Evolutionary conservation across 2,888 invertebrate species (phyloP).

Genomic region (Didymodactylos carnosus): DNA sequence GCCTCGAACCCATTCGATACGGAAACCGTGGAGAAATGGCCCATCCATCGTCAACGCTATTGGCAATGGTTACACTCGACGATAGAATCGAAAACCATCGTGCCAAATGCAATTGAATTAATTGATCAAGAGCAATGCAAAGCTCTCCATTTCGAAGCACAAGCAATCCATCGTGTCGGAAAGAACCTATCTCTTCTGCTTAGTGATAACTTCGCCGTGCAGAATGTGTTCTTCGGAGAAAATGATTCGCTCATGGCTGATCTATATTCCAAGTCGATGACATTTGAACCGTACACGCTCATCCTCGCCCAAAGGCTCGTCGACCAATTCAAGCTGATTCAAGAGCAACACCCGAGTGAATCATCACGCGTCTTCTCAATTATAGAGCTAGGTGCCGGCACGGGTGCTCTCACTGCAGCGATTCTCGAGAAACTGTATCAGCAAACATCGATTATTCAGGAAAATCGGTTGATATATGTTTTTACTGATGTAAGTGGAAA

Average conservation of each 20-base stretch:
- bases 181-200: not conserved
- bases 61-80: not conserved
- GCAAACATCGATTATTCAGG: not conserved
- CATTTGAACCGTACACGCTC: not conserved
- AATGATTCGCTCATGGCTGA: not conserved
- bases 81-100: not conserved
- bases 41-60: not conserved
- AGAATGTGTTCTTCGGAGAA: not conserved
- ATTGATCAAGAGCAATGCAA: not conserved
- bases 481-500: not conserved
- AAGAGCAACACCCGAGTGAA: not conserved
- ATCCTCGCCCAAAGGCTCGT: not conserved
- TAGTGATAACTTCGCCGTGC: not conserved
- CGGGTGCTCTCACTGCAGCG: not conserved
- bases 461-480: not conserved
- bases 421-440: not conserved
- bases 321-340: not conserved
- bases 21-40: not conserved
- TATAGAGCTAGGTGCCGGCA: not conserved
- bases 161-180: not conserved
- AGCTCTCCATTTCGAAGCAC: not conserved
- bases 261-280: not conserved
- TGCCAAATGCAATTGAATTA: not conserved
- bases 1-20: not conserved
- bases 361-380: not conserved